Conservation (phyloP, 35 echinoderm and acorn worm genomes). For the Stichopus chloronotus region DNA sequence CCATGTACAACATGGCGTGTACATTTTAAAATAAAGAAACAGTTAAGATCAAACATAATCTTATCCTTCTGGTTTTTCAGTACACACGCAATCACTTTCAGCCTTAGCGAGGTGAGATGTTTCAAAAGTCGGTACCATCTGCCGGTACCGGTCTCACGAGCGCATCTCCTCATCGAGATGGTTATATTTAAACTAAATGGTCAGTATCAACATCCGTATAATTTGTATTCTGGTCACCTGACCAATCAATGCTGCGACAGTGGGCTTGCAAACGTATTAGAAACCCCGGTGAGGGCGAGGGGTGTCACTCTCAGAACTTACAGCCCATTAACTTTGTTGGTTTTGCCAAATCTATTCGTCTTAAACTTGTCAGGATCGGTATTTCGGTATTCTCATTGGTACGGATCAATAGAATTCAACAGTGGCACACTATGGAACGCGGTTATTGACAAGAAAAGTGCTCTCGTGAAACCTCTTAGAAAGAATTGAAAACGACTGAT, state of each 20-base stretch:
- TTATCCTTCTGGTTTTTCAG: too few relatives aligned
- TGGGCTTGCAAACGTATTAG: neutral
- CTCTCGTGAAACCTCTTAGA: neutral
- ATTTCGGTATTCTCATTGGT: neutral
- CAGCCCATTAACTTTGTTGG: constrained; percentile 15
- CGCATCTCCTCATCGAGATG: too few relatives aligned
- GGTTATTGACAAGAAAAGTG: neutral
- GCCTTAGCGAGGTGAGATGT: too few relatives aligned
- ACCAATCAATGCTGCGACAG: neutral
- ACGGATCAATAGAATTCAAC: neutral
- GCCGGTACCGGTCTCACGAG: too few relatives aligned
- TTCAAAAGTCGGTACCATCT: too few relatives aligned
- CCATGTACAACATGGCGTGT: too few relatives aligned
- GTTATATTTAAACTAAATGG: neutral
- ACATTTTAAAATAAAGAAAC: too few relatives aligned
- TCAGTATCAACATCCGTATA: constrained; percentile 10
- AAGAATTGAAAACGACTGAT: neutral
- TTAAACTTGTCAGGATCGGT: constrained; percentile 14
- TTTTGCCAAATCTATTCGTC: neutral
- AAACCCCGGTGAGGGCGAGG: neutral
- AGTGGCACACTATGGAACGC: neutral
- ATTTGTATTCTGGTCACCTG: neutral
- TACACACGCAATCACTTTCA: too few relatives aligned
- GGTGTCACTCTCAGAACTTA: neutral
- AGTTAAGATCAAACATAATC: too few relatives aligned